A percentile compares a stretch with the other conserved stretches of the same genome.
Conservation (phyloP, 2,797 vertebrate species). For the Eremophila alpestris region DNA sequence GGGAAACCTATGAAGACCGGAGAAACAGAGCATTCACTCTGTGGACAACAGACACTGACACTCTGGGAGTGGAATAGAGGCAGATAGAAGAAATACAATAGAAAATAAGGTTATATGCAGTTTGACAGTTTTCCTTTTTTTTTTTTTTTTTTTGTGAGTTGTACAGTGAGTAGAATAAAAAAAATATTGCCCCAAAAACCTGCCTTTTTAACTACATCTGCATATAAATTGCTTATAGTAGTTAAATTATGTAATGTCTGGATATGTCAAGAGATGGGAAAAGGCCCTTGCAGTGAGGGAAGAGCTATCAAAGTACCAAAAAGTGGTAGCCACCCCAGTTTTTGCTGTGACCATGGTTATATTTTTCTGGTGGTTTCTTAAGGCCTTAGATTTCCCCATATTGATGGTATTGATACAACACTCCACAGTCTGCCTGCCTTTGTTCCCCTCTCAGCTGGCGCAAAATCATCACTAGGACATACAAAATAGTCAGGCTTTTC, state of each 20-base stretch:
- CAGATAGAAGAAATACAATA: neutral
- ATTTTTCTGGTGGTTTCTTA: neutral
- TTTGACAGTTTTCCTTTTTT: rapidly evolving
- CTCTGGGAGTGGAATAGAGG: neutral
- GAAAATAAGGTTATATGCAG: neutral
- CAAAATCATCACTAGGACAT: neutral
- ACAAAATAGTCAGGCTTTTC: neutral
- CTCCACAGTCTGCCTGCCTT: neutral
- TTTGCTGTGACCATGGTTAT: neutral
- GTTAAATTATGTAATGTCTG: neutral
- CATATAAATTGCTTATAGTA: neutral
- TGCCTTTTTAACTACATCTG: neutral
- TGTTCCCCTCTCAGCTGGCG: neutral
- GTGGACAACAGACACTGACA: neutral
- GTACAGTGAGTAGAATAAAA: neutral
- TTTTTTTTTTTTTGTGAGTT: neutral
- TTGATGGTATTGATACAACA: neutral
- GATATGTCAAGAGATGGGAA: neutral
- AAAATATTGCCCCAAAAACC: neutral
- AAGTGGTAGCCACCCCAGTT: neutral
- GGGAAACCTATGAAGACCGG: neutral
- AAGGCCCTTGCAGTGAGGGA: neutral
- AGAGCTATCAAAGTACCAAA: neutral
- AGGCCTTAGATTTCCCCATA: neutral
- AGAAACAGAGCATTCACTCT: neutral